Base-by-base conservation (phyloP, 2,888 invertebrate genomes). In the Dasypogon diadema region DNA sequence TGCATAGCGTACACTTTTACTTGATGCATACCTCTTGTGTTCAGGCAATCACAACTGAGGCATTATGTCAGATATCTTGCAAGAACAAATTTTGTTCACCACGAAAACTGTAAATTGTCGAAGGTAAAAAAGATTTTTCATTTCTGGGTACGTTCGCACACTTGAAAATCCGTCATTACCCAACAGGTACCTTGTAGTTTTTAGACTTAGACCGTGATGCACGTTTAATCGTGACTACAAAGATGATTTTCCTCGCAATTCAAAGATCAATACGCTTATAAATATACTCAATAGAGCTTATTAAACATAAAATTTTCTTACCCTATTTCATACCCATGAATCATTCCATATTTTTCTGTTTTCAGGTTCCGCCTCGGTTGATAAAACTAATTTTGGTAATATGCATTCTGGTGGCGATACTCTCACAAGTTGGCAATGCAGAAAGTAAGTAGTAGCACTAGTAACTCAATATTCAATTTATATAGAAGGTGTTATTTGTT, bases 341-440 rank as follows among this genome's bases (percentile, higher is more conserved):
- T 21, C 18, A 60, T 30, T 60, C 72, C 6, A 68, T 14, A 24
- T 78, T 78, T 81, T 88, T 85, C 30, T 30, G 3, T 84, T 89
- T 89, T 0, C 88, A 90, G 90, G 88, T 87, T 87, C 89, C 90
- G 81, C 89, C 89, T 82, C 88, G 89, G 85, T 85, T 89, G 84
- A 84, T 90, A 79, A 86, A 87, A 85, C 87, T 89, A 86, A 85
- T 87, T 78, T 82, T 89, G 82, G 84, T 89, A 80, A 83, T 89
- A 81, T 84, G 89, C 75, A 84, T 90, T 75, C 84, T 90, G 81
- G 83, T 90, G 77, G 88, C 89, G 76, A 86, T 90, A 78, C 84
- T 91, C 78, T 85, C 89, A 30, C 88, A 89, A 78, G 87, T 89
- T 83, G 88, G 89, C 83, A 89, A 90, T 22, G 88, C 89, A 78